These are phyloP conservation scores for Centruroides sculpturatus DNA, from an alignment of 1,140 invertebrate genomes.

Conservation along the genomic window DNA sequence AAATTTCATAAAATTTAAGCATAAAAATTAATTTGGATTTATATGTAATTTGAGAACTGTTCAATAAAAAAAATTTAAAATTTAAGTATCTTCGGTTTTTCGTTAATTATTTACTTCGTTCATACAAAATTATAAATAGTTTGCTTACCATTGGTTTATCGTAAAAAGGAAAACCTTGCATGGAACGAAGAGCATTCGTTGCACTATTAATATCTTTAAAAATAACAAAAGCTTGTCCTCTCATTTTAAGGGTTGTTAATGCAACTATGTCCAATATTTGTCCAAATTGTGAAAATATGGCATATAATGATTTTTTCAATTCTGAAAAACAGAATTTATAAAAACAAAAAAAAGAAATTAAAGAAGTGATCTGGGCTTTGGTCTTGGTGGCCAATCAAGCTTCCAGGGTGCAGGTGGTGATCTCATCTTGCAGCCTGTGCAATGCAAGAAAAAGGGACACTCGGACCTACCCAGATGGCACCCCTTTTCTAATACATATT, in stretches of 20 bases:
- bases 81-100: background rate
- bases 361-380: slow-evolving; percentile 4
- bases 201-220: slow-evolving; percentile 97
- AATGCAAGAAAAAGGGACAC: background rate
- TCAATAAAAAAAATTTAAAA: background rate
- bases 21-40: background rate
- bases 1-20: slow-evolving; percentile 24
- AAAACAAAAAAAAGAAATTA: slow-evolving; percentile 6
- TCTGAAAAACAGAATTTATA: slow-evolving; percentile 40
- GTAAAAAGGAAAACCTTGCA: slow-evolving; percentile 99
- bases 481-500: background rate
- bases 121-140: background rate
- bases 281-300: slow-evolving; percentile 99
- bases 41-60: background rate
- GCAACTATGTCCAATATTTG: slow-evolving; percentile 97
- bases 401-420: no score
- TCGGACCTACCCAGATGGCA: background rate
- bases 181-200: slow-evolving; percentile 86
- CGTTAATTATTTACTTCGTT: no score
- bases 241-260: slow-evolving; percentile 92
- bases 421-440: no score
- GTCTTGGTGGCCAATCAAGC: no score
- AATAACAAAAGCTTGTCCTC: slow-evolving; percentile 98
- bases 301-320: slow-evolving; percentile 94
- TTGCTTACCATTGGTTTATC: slow-evolving; percentile 93